Base-by-base conservation (phyloP, 2,797 vertebrate species). In the Thamnophis elegans region DNA sequence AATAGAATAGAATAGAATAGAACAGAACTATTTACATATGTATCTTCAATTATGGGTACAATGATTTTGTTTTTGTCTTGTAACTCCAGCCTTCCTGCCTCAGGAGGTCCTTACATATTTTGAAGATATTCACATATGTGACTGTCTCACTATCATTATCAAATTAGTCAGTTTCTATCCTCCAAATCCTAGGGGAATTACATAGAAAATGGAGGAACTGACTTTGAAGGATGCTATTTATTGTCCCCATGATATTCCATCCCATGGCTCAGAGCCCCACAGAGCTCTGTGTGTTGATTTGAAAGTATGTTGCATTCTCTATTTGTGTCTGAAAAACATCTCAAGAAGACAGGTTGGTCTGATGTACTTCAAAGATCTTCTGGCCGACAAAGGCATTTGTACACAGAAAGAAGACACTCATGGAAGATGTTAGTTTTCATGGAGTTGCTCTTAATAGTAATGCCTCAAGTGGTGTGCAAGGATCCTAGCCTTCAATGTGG, bases 201-300 rank as follows among this genome's bases (percentile, higher is more conserved):
- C 8, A 25, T 59, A 22, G 8, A 22, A 59, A 25, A 25, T 10
- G 58, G 58, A 59, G 22, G 22, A 0, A 59, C 6, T 2, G 58
- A 22, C 7, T 58, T 20, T 22, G 20, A 58, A 59, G 22, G 22
- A 59, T 9, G 58, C 22, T 59, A 59, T 59, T 9, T 9, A 59
- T 59, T 0, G 0, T 25, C 22, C 58, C 22, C 8, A 59, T 10
- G 0, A 59, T 25, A 59, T 10, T 25, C 8, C 7, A 59, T 25
- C 22, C 0, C 8, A 9, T 25, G 22, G 58, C 2, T 59, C 0
- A 2, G 2, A 3, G 22, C 58, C 58, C 2, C 1, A 59, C 1
- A 59, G 8, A 59, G 8, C 22, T 10, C 58, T 8, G 22, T 59
- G 22, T 25, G 9, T 59, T 59, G 22, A 59, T 25, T 25, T 25